Evolutionary conservation across 2,797 vertebrate species (phyloP).

Genomic region (Bucorvus abyssinicus): DNA sequence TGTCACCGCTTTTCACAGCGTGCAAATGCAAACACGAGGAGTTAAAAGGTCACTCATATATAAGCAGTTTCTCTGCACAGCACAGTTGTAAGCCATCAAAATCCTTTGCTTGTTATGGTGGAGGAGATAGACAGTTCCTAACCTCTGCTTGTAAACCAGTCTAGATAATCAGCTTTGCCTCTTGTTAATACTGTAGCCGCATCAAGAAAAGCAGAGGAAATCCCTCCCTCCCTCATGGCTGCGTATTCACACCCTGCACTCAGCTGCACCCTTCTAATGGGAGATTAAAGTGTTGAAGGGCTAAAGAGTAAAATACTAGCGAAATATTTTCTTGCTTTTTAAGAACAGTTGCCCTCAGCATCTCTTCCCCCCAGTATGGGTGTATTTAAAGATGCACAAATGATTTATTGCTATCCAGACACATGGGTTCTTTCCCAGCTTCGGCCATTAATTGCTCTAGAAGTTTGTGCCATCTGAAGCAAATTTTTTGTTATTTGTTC

Average conservation of each 20-base stretch:
- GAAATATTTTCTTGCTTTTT: not conserved
- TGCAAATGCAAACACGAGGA: fast-evolving
- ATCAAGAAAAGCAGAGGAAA: not conserved
- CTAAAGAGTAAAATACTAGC: not conserved
- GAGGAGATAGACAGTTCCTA: not conserved
- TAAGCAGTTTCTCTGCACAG: not conserved
- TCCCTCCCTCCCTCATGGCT: not conserved
- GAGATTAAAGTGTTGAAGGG: not conserved
- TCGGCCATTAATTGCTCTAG: not conserved
- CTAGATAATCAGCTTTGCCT: not conserved
- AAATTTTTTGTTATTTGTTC: not conserved
- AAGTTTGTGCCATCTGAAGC: not conserved
- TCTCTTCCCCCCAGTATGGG: not conserved
- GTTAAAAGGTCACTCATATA: not conserved
- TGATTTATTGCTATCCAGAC: not conserved
- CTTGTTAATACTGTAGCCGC: not conserved
- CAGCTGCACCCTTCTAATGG: not conserved
- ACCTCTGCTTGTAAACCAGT: not conserved
- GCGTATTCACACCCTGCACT: not conserved
- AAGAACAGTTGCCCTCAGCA: not conserved
- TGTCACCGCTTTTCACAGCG: not conserved
- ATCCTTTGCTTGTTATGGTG: not conserved
- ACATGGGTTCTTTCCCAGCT: not conserved
- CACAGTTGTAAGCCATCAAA: not conserved
- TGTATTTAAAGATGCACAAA: not conserved